phyloP scores from a whole-genome alignment of 2,113 vertebrate genomes.

The Poeciliopsis occidentalis region DNA sequence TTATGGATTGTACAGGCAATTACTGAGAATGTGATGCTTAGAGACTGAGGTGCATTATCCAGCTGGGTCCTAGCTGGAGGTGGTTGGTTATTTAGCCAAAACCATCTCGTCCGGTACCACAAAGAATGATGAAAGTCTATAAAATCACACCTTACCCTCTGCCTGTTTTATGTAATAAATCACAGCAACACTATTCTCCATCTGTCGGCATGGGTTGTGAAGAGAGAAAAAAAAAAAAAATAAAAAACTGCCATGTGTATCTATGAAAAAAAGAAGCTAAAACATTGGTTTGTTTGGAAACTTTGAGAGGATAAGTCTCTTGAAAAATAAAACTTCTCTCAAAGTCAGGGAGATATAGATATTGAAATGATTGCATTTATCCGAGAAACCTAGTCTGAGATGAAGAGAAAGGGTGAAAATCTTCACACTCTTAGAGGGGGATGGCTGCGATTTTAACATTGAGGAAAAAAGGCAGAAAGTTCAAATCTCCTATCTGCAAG shows the following conservation, averaged over 20 bases:
- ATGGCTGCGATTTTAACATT: constrained; percentile 28
- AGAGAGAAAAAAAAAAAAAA: constrained; percentile 16
- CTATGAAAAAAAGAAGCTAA: neutral
- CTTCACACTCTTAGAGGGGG: constrained; percentile 3
- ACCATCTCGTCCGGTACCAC: constrained; percentile 12
- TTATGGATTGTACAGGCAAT: constrained; percentile 24
- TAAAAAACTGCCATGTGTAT: neutral
- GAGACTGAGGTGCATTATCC: constrained; percentile 35
- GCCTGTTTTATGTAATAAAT: constrained; percentile 27
- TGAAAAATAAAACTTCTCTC: constrained; percentile 13
- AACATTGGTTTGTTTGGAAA: neutral
- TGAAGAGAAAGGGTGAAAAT: constrained; percentile 24
- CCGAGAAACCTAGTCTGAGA: neutral
- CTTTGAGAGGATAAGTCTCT: neutral
- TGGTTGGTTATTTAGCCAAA: constrained; percentile 18
- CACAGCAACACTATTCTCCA: constrained; percentile 24
- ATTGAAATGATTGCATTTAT: constrained; percentile 1
- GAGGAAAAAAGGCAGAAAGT: constrained; percentile 37
- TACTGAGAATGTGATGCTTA: constrained; percentile 30
- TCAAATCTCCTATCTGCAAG: constrained; percentile 20
- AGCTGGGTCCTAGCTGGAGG: constrained; percentile 30
- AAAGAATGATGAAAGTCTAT: constrained; percentile 32
- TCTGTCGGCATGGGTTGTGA: constrained; percentile 31
- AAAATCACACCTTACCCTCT: constrained; percentile 31
- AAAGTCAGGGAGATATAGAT: neutral